Evolutionary conservation across 2,888 invertebrate species (phyloP).

Genomic region (Ophonus ardosiacus): DNA sequence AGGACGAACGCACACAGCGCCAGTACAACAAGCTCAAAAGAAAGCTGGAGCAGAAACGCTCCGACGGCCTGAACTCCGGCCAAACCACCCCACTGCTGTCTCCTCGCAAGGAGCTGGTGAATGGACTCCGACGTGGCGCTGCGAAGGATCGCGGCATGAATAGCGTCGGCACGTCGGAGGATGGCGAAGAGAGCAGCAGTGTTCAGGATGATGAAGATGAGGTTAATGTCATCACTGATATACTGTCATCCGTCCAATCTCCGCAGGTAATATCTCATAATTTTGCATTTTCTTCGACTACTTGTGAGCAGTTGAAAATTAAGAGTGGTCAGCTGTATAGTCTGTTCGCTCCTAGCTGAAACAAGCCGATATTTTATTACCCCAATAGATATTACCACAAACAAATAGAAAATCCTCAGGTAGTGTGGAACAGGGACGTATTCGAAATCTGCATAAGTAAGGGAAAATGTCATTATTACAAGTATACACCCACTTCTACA

Average conservation of each 20-base stretch:
- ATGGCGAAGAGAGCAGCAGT: constrained; percentile 87
- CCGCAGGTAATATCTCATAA: too few species aligned
- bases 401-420: too few species aligned
- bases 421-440: too few species aligned
- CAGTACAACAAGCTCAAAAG: constrained; percentile 87
- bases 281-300: too few species aligned
- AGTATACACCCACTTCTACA: too few species aligned
- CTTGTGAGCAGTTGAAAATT: too few species aligned
- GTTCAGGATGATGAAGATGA: constrained; percentile 86
- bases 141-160: constrained; percentile 77
- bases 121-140: constrained; percentile 75
- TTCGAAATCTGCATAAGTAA: too few species aligned
- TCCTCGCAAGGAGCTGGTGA: constrained; percentile 83
- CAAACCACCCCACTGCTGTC: constrained; percentile 82
- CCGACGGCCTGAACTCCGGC: constrained; percentile 60
- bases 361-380: too few species aligned
- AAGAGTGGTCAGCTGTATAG: too few species aligned
- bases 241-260: constrained; percentile 85
- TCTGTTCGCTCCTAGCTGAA: too few species aligned
- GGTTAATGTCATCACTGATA: constrained; percentile 83
- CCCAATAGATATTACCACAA: too few species aligned
- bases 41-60: constrained; percentile 85
- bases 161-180: constrained; percentile 85
- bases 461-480: too few species aligned
- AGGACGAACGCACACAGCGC: constrained; percentile 88